Base-by-base conservation (phyloP, 2,113 vertebrate species). In the Labeo catla region DNA sequence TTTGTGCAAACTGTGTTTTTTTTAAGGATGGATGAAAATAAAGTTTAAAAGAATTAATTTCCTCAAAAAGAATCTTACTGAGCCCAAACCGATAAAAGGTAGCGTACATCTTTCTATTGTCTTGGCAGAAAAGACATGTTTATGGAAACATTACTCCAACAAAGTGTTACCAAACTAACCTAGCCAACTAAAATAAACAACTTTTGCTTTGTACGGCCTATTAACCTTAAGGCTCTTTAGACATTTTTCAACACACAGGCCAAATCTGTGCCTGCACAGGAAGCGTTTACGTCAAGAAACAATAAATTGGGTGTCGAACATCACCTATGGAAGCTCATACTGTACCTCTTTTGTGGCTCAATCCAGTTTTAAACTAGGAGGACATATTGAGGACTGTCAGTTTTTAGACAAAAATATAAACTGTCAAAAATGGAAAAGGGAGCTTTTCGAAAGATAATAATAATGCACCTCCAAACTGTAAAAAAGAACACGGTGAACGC, bases 291-390 rank as follows among this genome's bases (percentile, higher is more conserved):
- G 8, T 79, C 36, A 79, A 39, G 34, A 21, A 43, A 79, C 3
- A 43, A 80, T 61, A 80, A 43, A 78, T 78, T 3, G 36, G 52
- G 76, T 34, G 28, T 78, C 77, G 61, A 63, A 21, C 78, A 28
- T 21, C 34, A 45, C 19, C 21, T 45, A 9, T 80, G 57, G 19
- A 63, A 13, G 10, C 21, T 23, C 6, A 63, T 63, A 57, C 54
- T 19, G 6, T 57, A 15, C 36, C 12, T 4, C 12, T 80, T 61
- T n/a, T 45, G 21, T 80, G 21, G 36, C 49, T 52, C 49, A 77
- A 77, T 57, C 21, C 15, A 39, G 39, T 45, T 63, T 59, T 45
- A 43, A 45, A 80, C 13, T 9, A 28, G 57, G 13, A 21, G 36
- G 16, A 70, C 23, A 57, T 11, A 36, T 8, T 13, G 34, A 16